Conservation (phyloP, 2,888 invertebrate species). For the Drosophila neutralis region DNA sequence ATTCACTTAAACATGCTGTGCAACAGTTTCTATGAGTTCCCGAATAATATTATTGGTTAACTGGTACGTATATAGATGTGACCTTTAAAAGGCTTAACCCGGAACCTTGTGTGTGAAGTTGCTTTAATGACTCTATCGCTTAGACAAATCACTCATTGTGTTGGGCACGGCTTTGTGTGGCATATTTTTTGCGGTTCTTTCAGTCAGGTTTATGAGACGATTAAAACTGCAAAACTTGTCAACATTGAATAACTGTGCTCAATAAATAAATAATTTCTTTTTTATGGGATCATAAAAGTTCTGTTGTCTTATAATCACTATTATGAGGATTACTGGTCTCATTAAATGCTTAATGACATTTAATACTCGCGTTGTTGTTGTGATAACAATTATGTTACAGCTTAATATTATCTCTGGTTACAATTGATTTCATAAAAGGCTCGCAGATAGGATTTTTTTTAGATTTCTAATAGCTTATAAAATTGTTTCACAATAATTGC, state of each 20-base stretch:
- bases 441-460: background rate
- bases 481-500: constrained; percentile 13
- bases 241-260: constrained; percentile 1
- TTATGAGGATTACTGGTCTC: background rate
- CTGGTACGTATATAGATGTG: background rate
- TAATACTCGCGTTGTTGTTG: background rate
- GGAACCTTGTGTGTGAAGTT: constrained; percentile 3
- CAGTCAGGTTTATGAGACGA: background rate
- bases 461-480: background rate
- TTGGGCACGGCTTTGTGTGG: background rate
- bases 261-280: background rate
- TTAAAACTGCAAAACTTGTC: background rate
- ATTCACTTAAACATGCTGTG: background rate
- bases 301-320: background rate
- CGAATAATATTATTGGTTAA: background rate
- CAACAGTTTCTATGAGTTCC: background rate
- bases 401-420: background rate
- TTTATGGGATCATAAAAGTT: background rate
- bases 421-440: constrained; percentile 4
- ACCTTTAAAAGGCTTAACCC: constrained; percentile 7
- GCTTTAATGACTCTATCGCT: constrained; percentile 21
- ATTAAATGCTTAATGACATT: background rate
- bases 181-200: background rate
- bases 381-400: background rate
- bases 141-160: constrained; percentile 6